These are phyloP conservation scores for Drosophila paranaensis DNA, from an alignment of 2,888 invertebrate genomes.

Conservation along the genomic window DNA sequence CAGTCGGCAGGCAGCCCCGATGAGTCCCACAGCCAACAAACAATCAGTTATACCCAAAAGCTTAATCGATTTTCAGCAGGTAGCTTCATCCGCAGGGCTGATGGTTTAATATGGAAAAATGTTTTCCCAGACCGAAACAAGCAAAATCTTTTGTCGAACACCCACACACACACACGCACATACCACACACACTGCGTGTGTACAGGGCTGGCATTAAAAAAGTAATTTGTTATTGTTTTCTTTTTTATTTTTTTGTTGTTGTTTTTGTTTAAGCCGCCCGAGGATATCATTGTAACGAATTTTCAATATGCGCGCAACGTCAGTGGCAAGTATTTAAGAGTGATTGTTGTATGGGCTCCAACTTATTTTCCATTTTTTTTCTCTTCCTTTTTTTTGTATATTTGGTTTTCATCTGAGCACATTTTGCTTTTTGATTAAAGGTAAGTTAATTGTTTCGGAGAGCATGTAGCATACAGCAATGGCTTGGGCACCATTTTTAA, in stretches of 20 bases:
- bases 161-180: conserved; percentile 26
- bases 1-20: conserved; percentile 15
- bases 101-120: conserved; percentile 67
- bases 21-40: conserved; percentile 53
- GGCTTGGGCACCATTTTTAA: neutral
- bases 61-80: conserved; percentile 71
- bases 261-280: conserved; percentile 52
- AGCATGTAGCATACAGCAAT: neutral
- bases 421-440: conserved; percentile 11
- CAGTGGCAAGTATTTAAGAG: conserved; percentile 65
- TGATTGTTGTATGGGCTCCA: conserved; percentile 42
- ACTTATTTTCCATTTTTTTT: conserved; percentile 1
- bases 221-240: conserved; percentile 65
- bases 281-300: conserved; percentile 63
- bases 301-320: conserved; percentile 60
- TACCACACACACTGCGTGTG: conserved; percentile 25
- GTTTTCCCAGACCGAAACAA: conserved; percentile 61
- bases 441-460: conserved; percentile 12
- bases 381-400: neutral
- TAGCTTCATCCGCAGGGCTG: conserved; percentile 47
- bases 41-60: conserved; percentile 67
- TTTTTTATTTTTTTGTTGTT: neutral
- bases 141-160: conserved; percentile 65
- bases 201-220: conserved; percentile 55
- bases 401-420: conserved; percentile 19